Base-by-base conservation (phyloP, 2,888 invertebrate genomes). In the Scelioninae gen. 2 region DNA sequence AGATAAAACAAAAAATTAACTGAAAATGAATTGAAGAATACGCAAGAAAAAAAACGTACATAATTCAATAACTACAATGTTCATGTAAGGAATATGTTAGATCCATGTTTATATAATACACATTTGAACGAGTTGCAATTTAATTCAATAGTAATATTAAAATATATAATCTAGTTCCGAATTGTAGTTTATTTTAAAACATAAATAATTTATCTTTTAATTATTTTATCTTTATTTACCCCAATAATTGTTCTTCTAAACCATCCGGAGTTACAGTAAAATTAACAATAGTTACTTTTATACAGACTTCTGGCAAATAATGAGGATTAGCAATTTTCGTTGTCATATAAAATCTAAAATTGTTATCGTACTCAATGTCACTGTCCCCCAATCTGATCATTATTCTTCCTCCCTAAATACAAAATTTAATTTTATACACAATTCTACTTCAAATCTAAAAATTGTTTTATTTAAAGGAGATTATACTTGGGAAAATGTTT, bases 271-370 rank as follows among this genome's bases (percentile, higher is more conserved):
- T 96, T 31, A 97, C 96, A 57, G 96, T 94, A 84, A 97, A 97
- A 87, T 97, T 97, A 5, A 97, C 93, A 9, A 97, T 88, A 0
- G 96, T 95, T 0, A 96, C 96, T 88, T 96, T 95, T 70, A 95
- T 95, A 82, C 96, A 96, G 73, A 96, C 91, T 86, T 97, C 96
- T 0, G 97, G 97, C 74, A 96, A 87, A 86, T 96, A 97, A 87
- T 96, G 96, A 0, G 97, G 97, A 88, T 97, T 97, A 0, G 95
- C 90, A 61, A 96, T 87, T 86, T 96, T 96, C 0, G 96, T 96
- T 0, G 96, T 96, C 82, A 97, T 92, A 84, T 96, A 97, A 46
- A 97, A 90, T 45, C 91, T 90, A 85, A 97, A 97, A 81, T 94
- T 92, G 0, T 88, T 84, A 83, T 96, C 94, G 85, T 96, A 97